A percentile compares a stretch with the other conserved stretches of the same genome.
Evolutionary conservation across 1,140 invertebrate genomes (phyloP).

Genomic region (Drosophila rufa): DNA sequence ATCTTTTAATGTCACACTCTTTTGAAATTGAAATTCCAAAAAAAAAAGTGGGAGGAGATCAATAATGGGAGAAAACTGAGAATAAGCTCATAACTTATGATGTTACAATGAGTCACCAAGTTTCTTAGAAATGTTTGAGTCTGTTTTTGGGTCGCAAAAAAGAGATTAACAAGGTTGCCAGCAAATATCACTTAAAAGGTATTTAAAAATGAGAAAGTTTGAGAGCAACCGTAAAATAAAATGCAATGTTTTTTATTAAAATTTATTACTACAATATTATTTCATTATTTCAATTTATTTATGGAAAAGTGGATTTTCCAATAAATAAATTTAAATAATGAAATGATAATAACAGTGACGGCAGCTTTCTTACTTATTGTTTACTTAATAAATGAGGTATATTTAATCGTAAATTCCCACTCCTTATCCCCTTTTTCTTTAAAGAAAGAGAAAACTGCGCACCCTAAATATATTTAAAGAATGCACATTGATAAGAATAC

Average conservation of each 20-base stretch:
- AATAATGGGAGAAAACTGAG: constrained; percentile 1
- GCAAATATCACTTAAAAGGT: not conserved
- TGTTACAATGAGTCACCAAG: constrained; percentile 6
- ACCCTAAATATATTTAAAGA: constrained; percentile 8
- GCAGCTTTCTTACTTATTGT: no score
- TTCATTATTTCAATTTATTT: no score
- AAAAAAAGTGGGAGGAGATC: constrained; percentile 8
- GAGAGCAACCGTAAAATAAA: not conserved
- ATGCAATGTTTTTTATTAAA: no score
- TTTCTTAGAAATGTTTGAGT: not conserved
- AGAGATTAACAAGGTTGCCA: not conserved
- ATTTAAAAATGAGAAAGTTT: not conserved
- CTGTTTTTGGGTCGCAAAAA: not conserved
- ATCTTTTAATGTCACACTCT: constrained; percentile 7
- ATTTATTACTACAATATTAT: no score
- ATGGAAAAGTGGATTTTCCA: no score
- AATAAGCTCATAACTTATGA: not conserved
- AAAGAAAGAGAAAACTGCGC: not conserved
- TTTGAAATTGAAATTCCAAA: not conserved
- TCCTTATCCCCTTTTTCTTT: not conserved
- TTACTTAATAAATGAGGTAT: no score
- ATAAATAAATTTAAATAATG: no score
- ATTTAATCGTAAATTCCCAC: no score
- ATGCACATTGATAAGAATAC: constrained; percentile 21
- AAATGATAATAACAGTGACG: no score